Base-by-base conservation (phyloP, 2,113 vertebrate species). In the Daboia siamensis region DNA sequence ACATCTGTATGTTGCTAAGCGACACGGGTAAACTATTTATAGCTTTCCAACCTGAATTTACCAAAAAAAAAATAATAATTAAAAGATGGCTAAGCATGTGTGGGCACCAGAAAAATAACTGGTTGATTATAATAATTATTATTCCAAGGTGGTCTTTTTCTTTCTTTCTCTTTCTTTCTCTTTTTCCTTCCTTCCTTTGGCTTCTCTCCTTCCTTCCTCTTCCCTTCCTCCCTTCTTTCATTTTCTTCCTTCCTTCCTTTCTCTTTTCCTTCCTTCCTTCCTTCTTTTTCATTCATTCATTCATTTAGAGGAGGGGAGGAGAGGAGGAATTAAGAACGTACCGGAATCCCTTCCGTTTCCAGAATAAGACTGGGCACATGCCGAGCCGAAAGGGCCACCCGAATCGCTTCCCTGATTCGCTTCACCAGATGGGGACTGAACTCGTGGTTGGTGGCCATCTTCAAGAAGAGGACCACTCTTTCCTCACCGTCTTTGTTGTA, bases 311-410 rank as follows among this genome's bases (percentile, higher is more conserved):
- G 3, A 20, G 29, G 61, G 13, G 13, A 74, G 15, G 33, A 3
- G 5, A 74, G 33, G 94, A 88, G n/a, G 95, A 80, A 17, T 69
- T 84, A n/a, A 59, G 57, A 87, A 69, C 98, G 93, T 98, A 99
- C 99, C 94, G 99, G 99, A 96, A 99, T 99, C 97, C 98, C 99
- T 96, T 95, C 97, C 86, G 98, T 99, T 94, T 99, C 98, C 93
- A 99, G 97, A 93, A 99, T 97, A 96, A 99, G 94, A 92, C 99
- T 98, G 6, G 99, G 99, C 24, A 99, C 96, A 0, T 99, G 99
- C 2, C 99, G 96, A 3, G 99, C 98, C 0, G 99, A 99, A 23
- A 99, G 98, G 0, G 98, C 98, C 0, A 94, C 9, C 33, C 99
- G 98, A 90, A 99, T 99, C 0, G 98, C 98, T 0, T 97, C 95